Evolutionary conservation across 2,888 invertebrate species (phyloP), one percentile per base, ranked within the genome.

Genomic region (Microplitis deprimator): DNA sequence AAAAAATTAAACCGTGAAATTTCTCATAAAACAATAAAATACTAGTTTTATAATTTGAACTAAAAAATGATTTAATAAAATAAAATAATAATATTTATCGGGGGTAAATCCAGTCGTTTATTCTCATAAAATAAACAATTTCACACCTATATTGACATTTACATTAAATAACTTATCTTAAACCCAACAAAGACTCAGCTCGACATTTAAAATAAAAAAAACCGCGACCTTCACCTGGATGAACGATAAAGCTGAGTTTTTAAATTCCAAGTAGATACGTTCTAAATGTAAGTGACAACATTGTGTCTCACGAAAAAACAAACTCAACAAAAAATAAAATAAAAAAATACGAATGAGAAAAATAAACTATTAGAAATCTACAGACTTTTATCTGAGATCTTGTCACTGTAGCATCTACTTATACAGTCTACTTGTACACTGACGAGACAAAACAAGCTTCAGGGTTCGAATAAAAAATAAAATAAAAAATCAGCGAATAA

Each of bases 391-490:
- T 82, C 82, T 81, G 79, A 76, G 50, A 29, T 77, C 76, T 79
- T 80, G 79, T 82, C 81, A 82, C 81, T 76, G 77, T 79, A 79
- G 77, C 79, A 80, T 79, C 79, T 71, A 81, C 79, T 82, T 80
- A 61, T 76, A 50, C 50, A 50, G 50, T 50, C 50, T 50, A 50
- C 50, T 50, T 50, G 50, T 77, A 40, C 69, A 39, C 68, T 76
- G 77, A 64, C 68, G 65, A 75, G 78, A 79, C 74, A 75, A 71
- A 62, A 70, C 60, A 68, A 17, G 50, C 41, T 41, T 68, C 16
- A 40, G 41, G 41, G n/a, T 38, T 68, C 41, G 68, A 40, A 68
- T 68, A 65, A 65, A 38, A 38, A 20, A 29, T 65, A 7, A 13
- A 20, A 65, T 29, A 38, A 65, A 13, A 17, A 62, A 62, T 7